Evolutionary conservation across 2,888 invertebrate genomes (phyloP).

Genomic region (Strigamia maritima): DNA sequence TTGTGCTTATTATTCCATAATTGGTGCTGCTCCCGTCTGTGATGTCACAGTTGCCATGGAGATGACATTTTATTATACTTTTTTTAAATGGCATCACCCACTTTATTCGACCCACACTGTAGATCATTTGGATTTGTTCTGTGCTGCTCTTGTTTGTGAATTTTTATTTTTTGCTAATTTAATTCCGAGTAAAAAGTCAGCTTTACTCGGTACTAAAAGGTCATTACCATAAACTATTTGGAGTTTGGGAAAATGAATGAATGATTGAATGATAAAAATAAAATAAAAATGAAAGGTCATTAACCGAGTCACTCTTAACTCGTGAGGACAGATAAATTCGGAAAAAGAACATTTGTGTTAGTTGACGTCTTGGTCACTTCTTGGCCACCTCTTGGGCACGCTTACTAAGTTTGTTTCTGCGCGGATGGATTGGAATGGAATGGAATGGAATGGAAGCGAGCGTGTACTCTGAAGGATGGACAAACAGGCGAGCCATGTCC

Average conservation of each 20-base stretch:
- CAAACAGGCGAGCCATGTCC: slow-evolving; percentile 3
- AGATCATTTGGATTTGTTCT: background rate
- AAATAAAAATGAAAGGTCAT: background rate
- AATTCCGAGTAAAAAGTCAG: background rate
- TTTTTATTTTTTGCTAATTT: slow-evolving; percentile 4
- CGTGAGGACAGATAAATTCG: too few species aligned
- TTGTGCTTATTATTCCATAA: slow-evolving; percentile 22
- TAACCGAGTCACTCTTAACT: too few species aligned
- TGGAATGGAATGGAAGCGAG: too few species aligned
- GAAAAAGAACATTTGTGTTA: background rate
- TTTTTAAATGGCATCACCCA: background rate
- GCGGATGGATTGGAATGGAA: too few species aligned
- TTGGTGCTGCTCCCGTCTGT: slow-evolving; percentile 17
- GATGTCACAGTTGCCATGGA: slow-evolving; percentile 27
- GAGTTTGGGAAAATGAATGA: background rate
- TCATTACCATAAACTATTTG: background rate
- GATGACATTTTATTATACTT: background rate
- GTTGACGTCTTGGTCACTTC: too few species aligned
- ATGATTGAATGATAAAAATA: too few species aligned
- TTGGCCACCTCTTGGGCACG: slow-evolving; percentile 23
- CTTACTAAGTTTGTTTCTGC: background rate
- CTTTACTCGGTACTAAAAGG: background rate
- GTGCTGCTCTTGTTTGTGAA: background rate
- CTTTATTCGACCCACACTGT: background rate
- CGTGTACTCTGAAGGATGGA: background rate